Conservation (phyloP, 1,140 invertebrate species). For the Neuroterus valhalla region DNA sequence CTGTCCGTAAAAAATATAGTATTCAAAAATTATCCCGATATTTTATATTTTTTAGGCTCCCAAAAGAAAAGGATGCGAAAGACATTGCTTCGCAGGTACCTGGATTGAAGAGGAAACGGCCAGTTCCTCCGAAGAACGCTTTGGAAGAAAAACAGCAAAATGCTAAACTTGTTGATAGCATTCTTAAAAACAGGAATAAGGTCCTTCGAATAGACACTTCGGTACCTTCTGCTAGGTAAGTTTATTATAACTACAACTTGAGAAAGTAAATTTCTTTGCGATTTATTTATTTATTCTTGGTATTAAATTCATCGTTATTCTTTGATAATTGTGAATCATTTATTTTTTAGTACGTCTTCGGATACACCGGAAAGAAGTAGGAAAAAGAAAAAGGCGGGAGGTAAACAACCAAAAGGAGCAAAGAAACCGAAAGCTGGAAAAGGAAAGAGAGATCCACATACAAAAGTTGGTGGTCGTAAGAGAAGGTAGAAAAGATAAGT, state of each 20-base stretch:
- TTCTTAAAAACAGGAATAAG: conserved; percentile 50
- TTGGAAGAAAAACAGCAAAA: conserved; percentile 61
- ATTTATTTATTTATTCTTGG: neutral
- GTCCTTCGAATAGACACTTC: conserved; percentile 45
- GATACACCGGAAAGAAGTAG: neutral
- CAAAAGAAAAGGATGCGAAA: conserved; percentile 68
- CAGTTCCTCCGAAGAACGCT: conserved; percentile 54
- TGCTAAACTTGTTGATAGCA: conserved; percentile 49
- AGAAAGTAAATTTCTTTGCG: neutral
- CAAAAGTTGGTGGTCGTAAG: conserved; percentile 78
- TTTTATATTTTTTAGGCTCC: conserved; percentile 53
- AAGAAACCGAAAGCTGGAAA: conserved; percentile 80
- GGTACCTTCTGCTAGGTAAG: conserved; percentile 42
- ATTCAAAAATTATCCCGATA: neutral
- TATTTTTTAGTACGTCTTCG: neutral
- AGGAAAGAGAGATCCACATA: conserved; percentile 79
- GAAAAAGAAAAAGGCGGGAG: conserved; percentile 6
- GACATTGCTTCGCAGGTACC: conserved; percentile 62
- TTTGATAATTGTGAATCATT: neutral
- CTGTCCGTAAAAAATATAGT: neutral
- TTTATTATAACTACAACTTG: conserved; percentile 28
- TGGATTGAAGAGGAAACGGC: conserved; percentile 62
- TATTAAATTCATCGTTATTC: neutral
- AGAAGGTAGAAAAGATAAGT: conserved; percentile 72
- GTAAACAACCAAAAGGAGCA: conserved; percentile 58